These are phyloP conservation scores for Mungos mungo DNA, from an alignment of 2,113 vertebrate genomes.

Conservation along the genomic window DNA sequence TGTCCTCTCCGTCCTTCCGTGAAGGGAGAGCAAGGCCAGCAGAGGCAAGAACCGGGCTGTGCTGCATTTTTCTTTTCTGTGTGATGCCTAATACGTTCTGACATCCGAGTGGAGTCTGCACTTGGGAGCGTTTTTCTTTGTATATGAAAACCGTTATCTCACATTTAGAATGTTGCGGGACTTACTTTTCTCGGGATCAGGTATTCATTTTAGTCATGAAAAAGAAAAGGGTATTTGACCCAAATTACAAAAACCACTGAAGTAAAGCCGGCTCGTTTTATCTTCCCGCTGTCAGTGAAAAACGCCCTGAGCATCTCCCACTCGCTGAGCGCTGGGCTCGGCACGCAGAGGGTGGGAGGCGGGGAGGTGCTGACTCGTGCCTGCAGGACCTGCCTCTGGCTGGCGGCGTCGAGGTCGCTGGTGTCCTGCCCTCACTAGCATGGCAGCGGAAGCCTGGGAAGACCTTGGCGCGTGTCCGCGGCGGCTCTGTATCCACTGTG, in stretches of 20 bases:
- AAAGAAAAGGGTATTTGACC: conserved; percentile 17
- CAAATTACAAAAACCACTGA: neutral
- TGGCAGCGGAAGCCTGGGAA: neutral
- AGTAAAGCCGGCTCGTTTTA: neutral
- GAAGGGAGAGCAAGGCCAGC: neutral
- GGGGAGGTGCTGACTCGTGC: fast-evolving
- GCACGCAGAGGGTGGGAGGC: fast-evolving
- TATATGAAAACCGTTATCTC: neutral
- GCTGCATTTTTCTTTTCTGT: fast-evolving
- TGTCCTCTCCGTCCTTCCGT: fast-evolving
- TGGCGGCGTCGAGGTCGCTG: fast-evolving
- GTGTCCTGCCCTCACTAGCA: fast-evolving
- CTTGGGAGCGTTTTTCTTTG: neutral
- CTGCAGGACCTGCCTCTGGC: fast-evolving
- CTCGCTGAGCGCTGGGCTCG: fast-evolving
- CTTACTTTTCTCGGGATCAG: neutral
- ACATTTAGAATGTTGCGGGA: fast-evolving
- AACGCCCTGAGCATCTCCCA: fast-evolving
- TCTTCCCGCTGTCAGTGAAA: neutral
- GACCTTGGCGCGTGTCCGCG: fast-evolving
- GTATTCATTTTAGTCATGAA: neutral
- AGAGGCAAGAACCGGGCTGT: fast-evolving
- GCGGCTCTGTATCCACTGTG: fast-evolving
- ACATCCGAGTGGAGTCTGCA: neutral
- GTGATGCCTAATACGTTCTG: neutral